Evolutionary conservation across 2,888 invertebrate species (phyloP), one percentile per base, ranked within the genome.

Genomic region (Andrena chrysosceles): DNA sequence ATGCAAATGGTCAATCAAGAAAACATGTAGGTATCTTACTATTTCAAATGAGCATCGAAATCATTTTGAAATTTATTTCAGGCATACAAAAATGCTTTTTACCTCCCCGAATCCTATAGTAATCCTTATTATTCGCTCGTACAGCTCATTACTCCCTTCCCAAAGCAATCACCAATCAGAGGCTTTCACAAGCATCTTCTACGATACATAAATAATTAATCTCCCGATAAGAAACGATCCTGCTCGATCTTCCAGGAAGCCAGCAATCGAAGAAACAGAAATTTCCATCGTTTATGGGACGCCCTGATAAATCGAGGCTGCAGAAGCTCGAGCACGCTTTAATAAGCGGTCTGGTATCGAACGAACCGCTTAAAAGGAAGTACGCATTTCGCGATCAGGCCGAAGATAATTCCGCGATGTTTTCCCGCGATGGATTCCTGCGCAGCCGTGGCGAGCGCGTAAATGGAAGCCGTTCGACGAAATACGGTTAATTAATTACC

Each of bases 401-500:
- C 52, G 52, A 49, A n/a, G 54, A 78, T 78, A 64, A 66, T 74
- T 78, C 31, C n/a, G 23, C 52, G 59, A 62, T 35, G 42, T 59
- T 42, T 33, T 56, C 23, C 35, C 48, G 26, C 35, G 42, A 69
- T 20, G 60, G 59, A 33, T 33, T 68, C 68, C 13, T 33, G 29
- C 5, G 16, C 29, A n/a, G 60, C 29, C 31, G 62, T 20, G 29
- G 16, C 20, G 1, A 1, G 8, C 52, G 62, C 49, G 59, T 52
- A 64, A 69, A 79, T 52, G 76, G 64, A 26, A 79, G 72, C 64
- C 26, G 64, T 77, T 64, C 78, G 64, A 73, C 63, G 81, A 73
- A 64, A 52, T 49, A 67, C 67, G 35, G 63, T 71, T 80, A 82
- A 82, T 80, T 80, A 80, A 82, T 82, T 82, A 75, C 29, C 49